Base-by-base conservation (phyloP, 2,888 invertebrate species). In the Drosophila mimica region DNA sequence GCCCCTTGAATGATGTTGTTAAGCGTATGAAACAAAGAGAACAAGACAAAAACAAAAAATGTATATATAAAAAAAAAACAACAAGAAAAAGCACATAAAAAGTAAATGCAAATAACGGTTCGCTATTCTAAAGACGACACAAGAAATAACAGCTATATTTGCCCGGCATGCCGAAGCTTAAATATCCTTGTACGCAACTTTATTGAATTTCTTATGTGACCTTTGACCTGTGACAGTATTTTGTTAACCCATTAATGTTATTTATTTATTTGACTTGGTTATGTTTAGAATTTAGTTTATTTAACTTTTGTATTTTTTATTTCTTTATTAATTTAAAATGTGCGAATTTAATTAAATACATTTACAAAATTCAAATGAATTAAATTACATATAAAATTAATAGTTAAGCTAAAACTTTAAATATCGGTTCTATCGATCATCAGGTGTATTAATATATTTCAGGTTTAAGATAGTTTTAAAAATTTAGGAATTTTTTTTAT, bases 61-160 rank as follows among this genome's bases (percentile, higher is more conserved):
- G 15, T 20, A 11, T 30, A n/a, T 34, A 13, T 1, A 38, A 54
- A 46, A 20, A 2, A 49, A 58, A 33, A 68, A 40, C 62, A 69
- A 62, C 62, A 73, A 51, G 53, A 69, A 66, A 57, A 71, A 74
- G 79, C 54, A 43, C 77, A 88, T 86, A 81, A 90, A 90, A 88
- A 78, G 75, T 85, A 79, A 86, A 89, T 82, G 89, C 85, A 86
- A 86, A 89, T 88, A 79, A 67, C 71, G 56, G 67, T 65, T 76
- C 38, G 66, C 73, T 64, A 76, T 82, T 85, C 77, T 73, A 75
- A 84, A 86, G 72, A 69, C 60, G 57, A 77, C 52, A 62, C 56
- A 49, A 66, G 61, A 71, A 71, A 70, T 59, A 56, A 62, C 68
- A 72, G 34, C 36, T 31, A 53, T 53, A 34, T 52, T 46, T 25